Evolutionary conservation across 1,140 invertebrate genomes (phyloP).

Genomic region (Macrobrachium nipponense): DNA sequence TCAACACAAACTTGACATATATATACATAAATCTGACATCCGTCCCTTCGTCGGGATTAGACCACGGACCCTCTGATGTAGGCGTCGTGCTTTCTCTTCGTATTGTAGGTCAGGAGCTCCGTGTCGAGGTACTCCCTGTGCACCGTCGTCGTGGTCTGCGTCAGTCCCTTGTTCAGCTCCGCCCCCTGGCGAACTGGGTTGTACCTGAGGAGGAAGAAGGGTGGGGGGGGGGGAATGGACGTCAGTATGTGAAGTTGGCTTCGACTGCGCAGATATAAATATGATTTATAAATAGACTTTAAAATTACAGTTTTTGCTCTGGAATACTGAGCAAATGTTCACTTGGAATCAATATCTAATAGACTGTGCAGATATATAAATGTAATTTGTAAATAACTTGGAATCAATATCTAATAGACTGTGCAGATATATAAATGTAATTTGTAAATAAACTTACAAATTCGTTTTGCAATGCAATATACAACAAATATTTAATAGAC

Average conservation of each 20-base stretch:
- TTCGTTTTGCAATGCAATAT: too few species aligned
- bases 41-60: neutral
- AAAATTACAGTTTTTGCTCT: too few species aligned
- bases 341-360: too few species aligned
- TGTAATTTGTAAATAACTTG: too few species aligned
- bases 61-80: conserved; percentile 26
- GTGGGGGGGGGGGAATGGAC: neutral
- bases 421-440: too few species aligned
- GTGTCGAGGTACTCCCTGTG: conserved; percentile 19
- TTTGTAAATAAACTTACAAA: too few species aligned
- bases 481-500: too few species aligned
- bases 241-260: neutral
- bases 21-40: neutral
- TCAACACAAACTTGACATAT: neutral
- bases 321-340: too few species aligned
- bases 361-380: too few species aligned
- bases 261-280: too few species aligned
- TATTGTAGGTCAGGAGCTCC: conserved; percentile 13
- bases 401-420: too few species aligned
- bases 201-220: conserved; percentile 19
- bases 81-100: neutral
- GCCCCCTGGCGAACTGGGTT: conserved; percentile 10
- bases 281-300: too few species aligned
- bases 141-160: conserved; percentile 19
- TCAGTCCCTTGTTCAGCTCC: conserved; percentile 18